A percentile compares a stretch with the other conserved stretches of the same genome.
phyloP scores from a whole-genome alignment of 2,888 invertebrate genomes.

The Dorcus parallelipipedus region DNA sequence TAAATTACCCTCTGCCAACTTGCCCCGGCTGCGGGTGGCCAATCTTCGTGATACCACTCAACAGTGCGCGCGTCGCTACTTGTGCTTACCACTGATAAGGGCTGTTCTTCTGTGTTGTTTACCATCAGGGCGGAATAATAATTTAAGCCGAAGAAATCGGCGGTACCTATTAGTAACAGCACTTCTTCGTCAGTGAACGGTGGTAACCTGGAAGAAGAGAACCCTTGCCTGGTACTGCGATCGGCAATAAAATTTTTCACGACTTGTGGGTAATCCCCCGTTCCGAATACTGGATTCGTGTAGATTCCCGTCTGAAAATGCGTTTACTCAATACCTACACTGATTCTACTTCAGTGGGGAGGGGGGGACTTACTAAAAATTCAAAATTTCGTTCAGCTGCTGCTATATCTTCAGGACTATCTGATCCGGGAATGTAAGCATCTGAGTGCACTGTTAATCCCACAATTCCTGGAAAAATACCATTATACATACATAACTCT shows the following conservation, averaged over 20 bases:
- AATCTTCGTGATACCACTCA: too few relatives aligned
- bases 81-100: neutral
- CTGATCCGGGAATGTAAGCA: conserved; percentile 55
- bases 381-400: conserved; percentile 53
- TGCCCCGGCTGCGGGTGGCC: too few relatives aligned
- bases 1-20: too few relatives aligned
- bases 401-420: conserved; percentile 48
- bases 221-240: conserved; percentile 48
- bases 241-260: conserved; percentile 48
- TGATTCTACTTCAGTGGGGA: neutral
- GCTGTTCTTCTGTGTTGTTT: neutral
- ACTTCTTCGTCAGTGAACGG: conserved; percentile 48
- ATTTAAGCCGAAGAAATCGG: conserved; percentile 66
- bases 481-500: neutral
- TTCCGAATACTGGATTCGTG: conserved; percentile 50
- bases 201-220: conserved; percentile 49
- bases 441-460: conserved; percentile 57
- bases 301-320: conserved; percentile 49
- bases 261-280: conserved; percentile 53
- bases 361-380: conserved; percentile 8
- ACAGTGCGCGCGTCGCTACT: too few relatives aligned
- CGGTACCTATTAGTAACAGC: conserved; percentile 48
- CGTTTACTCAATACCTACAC: neutral
- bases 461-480: conserved; percentile 33
- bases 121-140: conserved; percentile 52